These are phyloP conservation scores for Mythimna ferrago DNA, from an alignment of 2,888 invertebrate species.

Conservation along the genomic window DNA sequence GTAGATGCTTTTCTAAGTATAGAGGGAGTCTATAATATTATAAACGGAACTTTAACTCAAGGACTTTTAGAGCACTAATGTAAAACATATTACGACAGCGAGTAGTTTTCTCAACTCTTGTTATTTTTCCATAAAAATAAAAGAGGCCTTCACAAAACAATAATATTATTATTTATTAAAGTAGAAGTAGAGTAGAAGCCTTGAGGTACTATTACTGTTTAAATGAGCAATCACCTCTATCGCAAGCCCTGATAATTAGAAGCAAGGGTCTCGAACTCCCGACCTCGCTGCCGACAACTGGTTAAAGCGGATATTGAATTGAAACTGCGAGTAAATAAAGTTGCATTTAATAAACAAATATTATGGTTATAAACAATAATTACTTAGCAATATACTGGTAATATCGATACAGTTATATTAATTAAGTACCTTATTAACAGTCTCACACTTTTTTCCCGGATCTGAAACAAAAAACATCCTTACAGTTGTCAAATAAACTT, in stretches of 20 bases:
- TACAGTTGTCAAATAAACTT: too few species aligned
- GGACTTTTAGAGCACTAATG: too few species aligned
- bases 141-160: conserved; percentile 3
- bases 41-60: too few species aligned
- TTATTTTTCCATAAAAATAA: not conserved
- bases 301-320: conserved; percentile 38
- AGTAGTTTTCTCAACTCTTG: too few species aligned
- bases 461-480: conserved; percentile 68
- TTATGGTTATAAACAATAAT: conserved; percentile 10
- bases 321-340: conserved; percentile 37
- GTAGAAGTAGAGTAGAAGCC: not conserved
- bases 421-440: conserved; percentile 19
- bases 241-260: conserved; percentile 29
- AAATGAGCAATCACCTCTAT: conserved; percentile 35
- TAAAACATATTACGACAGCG: too few species aligned
- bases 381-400: not conserved
- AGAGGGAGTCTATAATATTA: too few species aligned
- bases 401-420: conserved; percentile 15
- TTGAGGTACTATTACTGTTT: not conserved
- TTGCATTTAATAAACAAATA: conserved; percentile 36
- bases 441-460: conserved; percentile 76
- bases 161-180: conserved; percentile 27
- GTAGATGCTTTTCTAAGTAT: too few species aligned
- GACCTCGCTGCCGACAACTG: conserved; percentile 36
- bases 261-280: conserved; percentile 42